Percentiles rank a stretch among this genome's conserved stretches.
phyloP scores from a whole-genome alignment of 2,888 invertebrate genomes.

The Tholera decimalis region DNA sequence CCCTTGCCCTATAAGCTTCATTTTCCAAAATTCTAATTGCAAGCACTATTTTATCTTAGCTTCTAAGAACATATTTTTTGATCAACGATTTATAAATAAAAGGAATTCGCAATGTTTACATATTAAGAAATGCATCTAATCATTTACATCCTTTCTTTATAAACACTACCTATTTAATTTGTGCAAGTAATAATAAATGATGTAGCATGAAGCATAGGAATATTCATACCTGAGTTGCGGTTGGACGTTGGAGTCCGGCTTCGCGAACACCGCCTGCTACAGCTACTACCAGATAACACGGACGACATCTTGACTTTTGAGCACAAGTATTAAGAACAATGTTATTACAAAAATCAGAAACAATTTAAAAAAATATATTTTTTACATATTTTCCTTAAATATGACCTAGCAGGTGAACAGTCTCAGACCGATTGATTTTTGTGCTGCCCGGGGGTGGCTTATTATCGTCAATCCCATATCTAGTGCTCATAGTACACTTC shows the following conservation, averaged over 20 bases:
- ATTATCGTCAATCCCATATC: background rate
- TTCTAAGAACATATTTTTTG: background rate
- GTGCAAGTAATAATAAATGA: constrained; percentile 14
- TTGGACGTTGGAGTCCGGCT: background rate
- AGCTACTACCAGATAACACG: background rate
- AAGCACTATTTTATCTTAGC: constrained; percentile 12
- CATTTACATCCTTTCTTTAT: background rate
- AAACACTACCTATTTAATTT: background rate
- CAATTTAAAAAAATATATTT: too few species aligned
- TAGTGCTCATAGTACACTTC: constrained; percentile 6
- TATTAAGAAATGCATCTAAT: constrained; percentile 23
- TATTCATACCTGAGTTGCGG: background rate
- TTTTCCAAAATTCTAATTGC: constrained; percentile 6
- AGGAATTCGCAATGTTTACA: background rate
- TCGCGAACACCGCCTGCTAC: background rate
- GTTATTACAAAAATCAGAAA: too few species aligned
- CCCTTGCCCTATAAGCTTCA: background rate
- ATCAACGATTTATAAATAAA: background rate
- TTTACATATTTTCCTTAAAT: too few species aligned
- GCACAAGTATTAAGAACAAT: background rate
- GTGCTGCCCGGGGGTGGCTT: background rate
- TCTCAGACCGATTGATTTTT: constrained; percentile 7
- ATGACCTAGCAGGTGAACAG: background rate
- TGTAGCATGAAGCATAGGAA: constrained; percentile 4
- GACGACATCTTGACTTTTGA: background rate